phyloP scores from a whole-genome alignment of 1,140 invertebrate species.

The Neodiprion lecontei region DNA sequence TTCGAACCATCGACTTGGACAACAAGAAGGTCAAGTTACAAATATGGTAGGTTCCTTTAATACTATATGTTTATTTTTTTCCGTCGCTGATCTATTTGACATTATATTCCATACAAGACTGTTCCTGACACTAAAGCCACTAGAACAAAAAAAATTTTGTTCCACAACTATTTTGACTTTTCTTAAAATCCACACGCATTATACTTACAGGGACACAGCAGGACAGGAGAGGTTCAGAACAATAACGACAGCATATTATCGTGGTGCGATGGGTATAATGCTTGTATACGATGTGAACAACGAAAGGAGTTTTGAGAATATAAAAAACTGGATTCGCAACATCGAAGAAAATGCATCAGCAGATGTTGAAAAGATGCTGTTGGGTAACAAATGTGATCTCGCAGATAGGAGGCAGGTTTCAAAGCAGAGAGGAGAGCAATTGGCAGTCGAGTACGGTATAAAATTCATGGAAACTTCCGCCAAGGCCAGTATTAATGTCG shows the following conservation, averaged over 20 bases:
- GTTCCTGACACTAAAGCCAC: background rate
- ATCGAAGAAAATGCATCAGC: conserved; percentile 96
- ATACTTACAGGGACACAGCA: conserved; percentile 84
- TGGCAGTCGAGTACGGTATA: conserved; percentile 90
- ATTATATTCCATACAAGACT: background rate
- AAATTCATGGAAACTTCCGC: conserved; percentile 95
- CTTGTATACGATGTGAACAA: conserved; percentile 98
- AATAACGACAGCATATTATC: conserved; percentile 97
- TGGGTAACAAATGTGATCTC: conserved; percentile 95
- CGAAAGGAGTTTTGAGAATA: conserved; percentile 98
- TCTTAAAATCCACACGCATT: conserved; percentile 13
- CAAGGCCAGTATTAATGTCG: conserved; percentile 90
- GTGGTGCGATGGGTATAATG: conserved; percentile 99
- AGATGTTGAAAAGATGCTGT: conserved; percentile 94
- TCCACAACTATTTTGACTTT: conserved; percentile 18
- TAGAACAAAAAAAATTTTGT: conserved; percentile 5
- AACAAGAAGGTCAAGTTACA: conserved; percentile 98
- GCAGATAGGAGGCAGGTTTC: conserved; percentile 88
- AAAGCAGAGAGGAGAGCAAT: conserved; percentile 71
- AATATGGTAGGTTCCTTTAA: conserved; percentile 81
- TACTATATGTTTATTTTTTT: conserved; percentile 29
- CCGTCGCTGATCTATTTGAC: background rate
- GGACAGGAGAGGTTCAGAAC: conserved; percentile 97
- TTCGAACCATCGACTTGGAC: conserved; percentile 96
- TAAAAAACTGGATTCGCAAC: conserved; percentile 98